A percentile compares a stretch with the other conserved stretches of the same genome.
These are phyloP conservation scores for Aporophyla nigra DNA, from an alignment of 2,888 invertebrate genomes.

Conservation along the genomic window DNA sequence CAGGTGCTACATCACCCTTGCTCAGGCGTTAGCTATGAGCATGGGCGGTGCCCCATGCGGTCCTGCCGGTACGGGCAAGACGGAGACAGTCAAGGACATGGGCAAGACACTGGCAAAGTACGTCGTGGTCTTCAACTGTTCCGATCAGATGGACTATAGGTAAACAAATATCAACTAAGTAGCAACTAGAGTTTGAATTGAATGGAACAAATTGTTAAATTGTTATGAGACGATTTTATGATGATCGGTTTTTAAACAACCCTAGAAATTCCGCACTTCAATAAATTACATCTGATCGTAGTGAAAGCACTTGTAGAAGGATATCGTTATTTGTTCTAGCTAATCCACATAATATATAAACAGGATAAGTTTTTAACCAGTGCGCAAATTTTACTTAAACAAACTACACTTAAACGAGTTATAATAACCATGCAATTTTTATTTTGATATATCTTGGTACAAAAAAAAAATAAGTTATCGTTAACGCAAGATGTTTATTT, in stretches of 20 bases:
- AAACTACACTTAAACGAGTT: too few species aligned
- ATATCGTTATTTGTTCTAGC: not conserved
- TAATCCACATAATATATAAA: too few species aligned
- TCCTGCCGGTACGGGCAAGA: conserved; percentile 99
- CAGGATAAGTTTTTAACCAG: too few species aligned
- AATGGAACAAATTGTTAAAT: not conserved
- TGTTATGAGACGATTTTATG: not conserved
- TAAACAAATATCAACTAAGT: conserved; percentile 61
- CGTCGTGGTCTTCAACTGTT: conserved; percentile 99
- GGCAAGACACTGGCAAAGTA: conserved; percentile 99
- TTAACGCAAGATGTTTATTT: too few species aligned
- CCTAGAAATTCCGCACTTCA: not conserved
- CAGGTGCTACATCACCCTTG: conserved; percentile 99
- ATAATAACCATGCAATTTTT: too few species aligned
- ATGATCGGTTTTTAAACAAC: not conserved
- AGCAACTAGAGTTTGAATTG: not conserved
- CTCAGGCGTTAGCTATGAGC: conserved; percentile 98
- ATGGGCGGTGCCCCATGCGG: conserved; percentile 99
- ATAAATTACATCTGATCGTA: not conserved
- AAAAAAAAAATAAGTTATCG: too few species aligned
- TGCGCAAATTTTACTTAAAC: too few species aligned
- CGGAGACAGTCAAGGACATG: conserved; percentile 99
- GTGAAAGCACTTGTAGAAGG: not conserved
- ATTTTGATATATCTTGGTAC: too few species aligned
- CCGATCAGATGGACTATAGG: conserved; percentile 99